Evolutionary conservation across 2,113 vertebrate species (phyloP), one percentile per base, ranked within the genome.

Genomic region (Chloebia gouldiae): DNA sequence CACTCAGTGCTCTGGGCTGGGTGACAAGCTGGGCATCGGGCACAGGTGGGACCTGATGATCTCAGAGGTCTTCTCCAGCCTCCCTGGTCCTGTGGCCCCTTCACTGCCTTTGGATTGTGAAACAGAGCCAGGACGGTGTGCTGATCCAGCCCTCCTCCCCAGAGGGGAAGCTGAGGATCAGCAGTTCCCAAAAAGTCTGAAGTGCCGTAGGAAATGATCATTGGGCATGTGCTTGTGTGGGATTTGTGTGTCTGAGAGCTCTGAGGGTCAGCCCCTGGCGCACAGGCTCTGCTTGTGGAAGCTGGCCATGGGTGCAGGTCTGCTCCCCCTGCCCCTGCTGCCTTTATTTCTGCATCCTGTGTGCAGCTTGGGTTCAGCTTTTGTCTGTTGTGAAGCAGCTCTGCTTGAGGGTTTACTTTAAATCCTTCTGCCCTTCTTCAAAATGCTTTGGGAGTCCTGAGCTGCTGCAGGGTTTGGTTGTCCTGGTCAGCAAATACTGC

Each of bases 181-280:
- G 51, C 1, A 2, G 10, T n/a, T 64, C 18, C 54, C 27, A 7
- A 4, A 85, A 21, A 21, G 3, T 35, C 30, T 25, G 25, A 31
- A 10, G 14, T 14, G 35, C n/a, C 15, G 7, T 27, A 10, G 33
- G 21, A 39, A 51, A 3, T 14, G 12, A 2, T 22, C 0, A 4
- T 21, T 24, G 1, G 3, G 8, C 10, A 1, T 0, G 0, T 0
- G 0, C 11, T 56, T 39, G 13, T 19, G 28, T 31, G 30, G 21
- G 30, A 4, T 30, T 54, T 33, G 27, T 9, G 3, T 44, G 20
- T 9, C 11, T 22, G 69, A 33, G 69, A 50, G 2, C 15, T 33
- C 13, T 0, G 2, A 11, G 75, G 42, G 3, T 59, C 37, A 81
- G 39, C 31, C 35, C 5, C 7, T 57, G 64, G 28, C 5, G 4